Conservation (phyloP, 2,113 vertebrate genomes). For the Scophthalmus maximus region DNA sequence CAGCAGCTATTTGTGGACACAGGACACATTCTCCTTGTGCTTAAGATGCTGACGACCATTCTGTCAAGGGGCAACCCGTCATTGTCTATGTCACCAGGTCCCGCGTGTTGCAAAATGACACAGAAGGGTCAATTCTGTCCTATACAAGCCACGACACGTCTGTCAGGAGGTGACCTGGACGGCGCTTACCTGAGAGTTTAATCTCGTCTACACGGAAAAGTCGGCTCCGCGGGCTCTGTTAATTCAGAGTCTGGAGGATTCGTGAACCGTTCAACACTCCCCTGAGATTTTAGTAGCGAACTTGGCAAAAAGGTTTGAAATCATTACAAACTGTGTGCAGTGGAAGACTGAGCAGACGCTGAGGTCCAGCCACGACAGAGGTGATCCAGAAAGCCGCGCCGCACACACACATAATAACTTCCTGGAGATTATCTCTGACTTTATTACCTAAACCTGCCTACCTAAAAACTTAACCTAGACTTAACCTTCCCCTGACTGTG, state of each 20-base stretch:
- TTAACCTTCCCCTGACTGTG: too few relatives aligned
- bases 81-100: neutral
- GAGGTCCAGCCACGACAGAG: neutral
- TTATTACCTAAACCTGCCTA: too few relatives aligned
- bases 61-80: neutral
- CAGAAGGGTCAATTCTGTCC: neutral
- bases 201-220: conserved; percentile 12
- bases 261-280: neutral
- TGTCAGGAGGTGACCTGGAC: conserved; percentile 15
- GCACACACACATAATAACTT: too few relatives aligned
- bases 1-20: neutral
- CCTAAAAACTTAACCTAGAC: too few relatives aligned
- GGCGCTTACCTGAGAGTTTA: conserved; percentile 16
- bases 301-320: neutral
- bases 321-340: neutral
- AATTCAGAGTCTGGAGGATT: neutral
- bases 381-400: neutral
- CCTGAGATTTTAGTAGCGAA: neutral
- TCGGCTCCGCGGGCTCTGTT: neutral
- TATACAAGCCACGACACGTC: neutral
- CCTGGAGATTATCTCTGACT: too few relatives aligned
- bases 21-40: conserved; percentile 21
- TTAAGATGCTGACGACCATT: conserved; percentile 8
- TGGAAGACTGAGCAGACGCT: conserved; percentile 28
- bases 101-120: neutral